phyloP scores from a whole-genome alignment of 2,888 invertebrate species.

The Hyalella azteca region DNA sequence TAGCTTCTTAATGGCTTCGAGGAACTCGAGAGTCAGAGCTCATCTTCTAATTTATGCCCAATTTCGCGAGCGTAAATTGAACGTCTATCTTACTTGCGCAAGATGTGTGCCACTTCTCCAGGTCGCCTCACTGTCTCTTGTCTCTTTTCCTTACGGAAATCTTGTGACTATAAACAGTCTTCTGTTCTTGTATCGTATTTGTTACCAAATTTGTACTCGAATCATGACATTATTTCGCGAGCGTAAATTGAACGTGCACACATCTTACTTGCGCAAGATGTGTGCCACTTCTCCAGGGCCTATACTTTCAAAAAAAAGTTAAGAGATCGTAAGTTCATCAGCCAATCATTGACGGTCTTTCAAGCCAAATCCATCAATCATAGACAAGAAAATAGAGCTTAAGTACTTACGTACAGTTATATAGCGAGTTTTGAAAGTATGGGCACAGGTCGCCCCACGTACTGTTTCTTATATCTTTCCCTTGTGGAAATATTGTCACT shows the following conservation, averaged over 20 bases:
- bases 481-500: not conserved
- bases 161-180: too few species aligned
- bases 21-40: conserved; percentile 29
- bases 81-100: conserved; percentile 34
- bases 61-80: conserved; percentile 34
- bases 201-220: too few species aligned
- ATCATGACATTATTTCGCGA: too few species aligned
- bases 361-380: too few species aligned
- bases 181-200: too few species aligned
- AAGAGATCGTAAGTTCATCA: too few species aligned
- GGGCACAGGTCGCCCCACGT: too few species aligned
- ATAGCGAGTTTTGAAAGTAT: too few species aligned
- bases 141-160: not conserved
- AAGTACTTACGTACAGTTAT: too few species aligned
- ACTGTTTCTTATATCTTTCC: not conserved
- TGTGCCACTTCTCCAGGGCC: not conserved
- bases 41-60: conserved; percentile 36
- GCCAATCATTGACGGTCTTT: too few species aligned
- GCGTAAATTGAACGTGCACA: conserved; percentile 35
- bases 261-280: conserved; percentile 29
- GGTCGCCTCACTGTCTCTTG: not conserved
- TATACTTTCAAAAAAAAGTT: too few species aligned
- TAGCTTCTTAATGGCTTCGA: conserved; percentile 30
- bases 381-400: too few species aligned
- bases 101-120: not conserved